These are phyloP conservation scores for Cyclopterus lumpus DNA, from an alignment of 2,797 vertebrate genomes.

Conservation along the genomic window DNA sequence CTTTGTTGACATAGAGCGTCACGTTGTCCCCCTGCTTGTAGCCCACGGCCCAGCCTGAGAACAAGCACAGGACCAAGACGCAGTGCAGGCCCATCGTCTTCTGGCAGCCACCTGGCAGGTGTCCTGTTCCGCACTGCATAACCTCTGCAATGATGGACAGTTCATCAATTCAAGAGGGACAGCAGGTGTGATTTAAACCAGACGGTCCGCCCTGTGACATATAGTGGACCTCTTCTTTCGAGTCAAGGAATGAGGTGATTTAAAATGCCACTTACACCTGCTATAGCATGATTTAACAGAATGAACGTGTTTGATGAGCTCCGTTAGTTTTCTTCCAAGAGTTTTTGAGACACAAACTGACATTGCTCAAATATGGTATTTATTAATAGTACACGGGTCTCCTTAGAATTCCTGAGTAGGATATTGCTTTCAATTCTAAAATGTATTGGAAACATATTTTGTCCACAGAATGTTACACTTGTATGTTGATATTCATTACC, in stretches of 20 bases:
- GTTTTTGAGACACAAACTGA: slow-evolving; percentile 2
- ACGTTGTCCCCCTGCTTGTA: slow-evolving; percentile 89
- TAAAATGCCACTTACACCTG: too few species aligned
- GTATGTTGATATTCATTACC: neutral
- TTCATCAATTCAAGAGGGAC: slow-evolving; percentile 30
- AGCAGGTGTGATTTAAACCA: neutral
- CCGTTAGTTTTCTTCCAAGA: neutral
- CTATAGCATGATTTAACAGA: neutral
- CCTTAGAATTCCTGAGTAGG: neutral
- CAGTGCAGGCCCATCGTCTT: slow-evolving; percentile 67
- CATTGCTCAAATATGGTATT: neutral
- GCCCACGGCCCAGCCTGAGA: slow-evolving; percentile 77
- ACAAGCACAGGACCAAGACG: slow-evolving; percentile 72
- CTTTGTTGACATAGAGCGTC: slow-evolving; percentile 94
- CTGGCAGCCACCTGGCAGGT: slow-evolving; percentile 57
- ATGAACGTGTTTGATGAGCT: neutral
- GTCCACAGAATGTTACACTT: neutral
- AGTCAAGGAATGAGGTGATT: neutral
- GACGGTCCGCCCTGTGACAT: neutral
- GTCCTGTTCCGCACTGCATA: slow-evolving; percentile 65
- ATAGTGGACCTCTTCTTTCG: neutral
- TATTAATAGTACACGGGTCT: neutral
- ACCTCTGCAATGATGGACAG: slow-evolving; percentile 55
- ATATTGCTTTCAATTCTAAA: neutral
- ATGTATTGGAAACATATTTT: neutral